Evolutionary conservation across 2,888 invertebrate genomes (phyloP), one percentile per base, ranked within the genome.

Genomic region (Hoplodrina ambigua): DNA sequence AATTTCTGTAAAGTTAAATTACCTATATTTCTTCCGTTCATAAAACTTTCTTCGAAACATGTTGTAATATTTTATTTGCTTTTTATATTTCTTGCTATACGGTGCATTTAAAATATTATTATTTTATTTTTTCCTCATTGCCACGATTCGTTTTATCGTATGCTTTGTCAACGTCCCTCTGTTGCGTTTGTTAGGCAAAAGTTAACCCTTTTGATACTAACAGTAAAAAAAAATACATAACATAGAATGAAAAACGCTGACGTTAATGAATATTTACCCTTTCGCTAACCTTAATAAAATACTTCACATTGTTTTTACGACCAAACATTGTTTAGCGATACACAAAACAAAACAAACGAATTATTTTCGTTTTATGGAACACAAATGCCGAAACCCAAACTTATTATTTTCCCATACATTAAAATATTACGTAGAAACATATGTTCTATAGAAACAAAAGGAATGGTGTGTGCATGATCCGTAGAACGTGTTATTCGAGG

Each of bases 201-300:
- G 54, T 63, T 25, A 61, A 61, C 57, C 62, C 74, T 60, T 78
- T 70, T 70, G 53, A 65, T 67, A 59, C 13, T 44, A 46, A 65
- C 58, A 56, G 54, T 68, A 68, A 74, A 72, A 76, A n/a, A 68
- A 70, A 20, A 41, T 25, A 17, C 54, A 4, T 13, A 64, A 17
- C 52, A 63, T 30, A 71, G 33, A 68, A 37, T 52, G 63, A 68
- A 81, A 67, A 80, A 75, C 46, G 69, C 79, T 67, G 79, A 80
- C 75, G 46, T 13, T 81, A 81, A 81, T 60, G 49, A 68, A 75
- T 71, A 71, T 74, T 62, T 68, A 58, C 71, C 65, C 49, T 78
- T 80, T 78, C n/a, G n/a, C 50, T 15, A 65, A 71, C 74, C 62
- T 74, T 78, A 62, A 69, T 81, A 71, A 71, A 75, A 71, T 74